phyloP scores from a whole-genome alignment of 1,140 invertebrate species.

The Plutomurus gul region DNA sequence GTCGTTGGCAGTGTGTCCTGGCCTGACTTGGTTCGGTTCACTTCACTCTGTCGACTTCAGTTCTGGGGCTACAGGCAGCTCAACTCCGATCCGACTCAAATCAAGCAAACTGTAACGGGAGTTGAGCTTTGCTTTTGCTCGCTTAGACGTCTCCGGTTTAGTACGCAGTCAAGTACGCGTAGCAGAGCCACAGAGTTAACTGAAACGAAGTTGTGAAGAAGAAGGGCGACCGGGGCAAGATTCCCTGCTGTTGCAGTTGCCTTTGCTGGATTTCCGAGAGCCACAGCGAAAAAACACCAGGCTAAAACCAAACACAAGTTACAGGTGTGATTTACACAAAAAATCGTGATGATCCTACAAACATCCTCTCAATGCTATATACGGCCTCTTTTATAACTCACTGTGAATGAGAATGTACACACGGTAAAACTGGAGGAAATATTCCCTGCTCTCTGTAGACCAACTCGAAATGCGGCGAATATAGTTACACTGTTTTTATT shows the following conservation, averaged over 20 bases:
- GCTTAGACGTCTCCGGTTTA: neutral
- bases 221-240: no score
- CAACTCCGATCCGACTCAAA: neutral
- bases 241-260: no score
- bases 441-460: neutral
- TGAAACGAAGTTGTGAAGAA: no score
- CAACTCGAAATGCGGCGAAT: no score
- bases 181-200: no score
- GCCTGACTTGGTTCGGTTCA: neutral
- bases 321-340: slow-evolving; percentile 10
- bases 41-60: neutral
- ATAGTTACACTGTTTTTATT: no score
- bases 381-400: no score
- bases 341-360: neutral
- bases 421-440: no score
- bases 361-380: neutral
- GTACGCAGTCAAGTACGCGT: neutral
- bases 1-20: neutral
- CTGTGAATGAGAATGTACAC: no score
- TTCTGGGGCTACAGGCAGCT: neutral
- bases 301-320: neutral
- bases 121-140: neutral
- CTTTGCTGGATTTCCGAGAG: no score
- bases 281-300: neutral
- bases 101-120: neutral